Evolutionary conservation across 2,888 invertebrate species (phyloP), one percentile per base, ranked within the genome.

Genomic region (Eurytoma adleriae): DNA sequence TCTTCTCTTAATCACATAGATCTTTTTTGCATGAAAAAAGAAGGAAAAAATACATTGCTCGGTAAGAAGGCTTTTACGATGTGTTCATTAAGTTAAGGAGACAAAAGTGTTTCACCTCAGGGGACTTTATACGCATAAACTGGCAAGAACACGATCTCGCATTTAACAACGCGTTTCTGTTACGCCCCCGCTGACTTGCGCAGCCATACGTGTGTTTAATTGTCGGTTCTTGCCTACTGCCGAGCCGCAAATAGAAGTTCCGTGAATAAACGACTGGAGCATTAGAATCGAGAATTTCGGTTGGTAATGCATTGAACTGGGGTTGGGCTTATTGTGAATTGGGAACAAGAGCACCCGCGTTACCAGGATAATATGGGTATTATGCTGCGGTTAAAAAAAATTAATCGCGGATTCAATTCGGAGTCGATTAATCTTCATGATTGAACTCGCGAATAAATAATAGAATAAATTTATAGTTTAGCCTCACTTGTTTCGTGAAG

Each of bases 141-240:
- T 5, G 66, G 59, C 61, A 76, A 79, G 78, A 82, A 80, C 78
- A 80, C 73, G 76, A 83, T 82, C 75, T 78, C 70, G 78, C 80
- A 80, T 83, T 82, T 83, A 83, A 82, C 80, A 83, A 74, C 78
- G 82, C 70, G 70, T 82, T 82, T 52, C 71, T 40, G 73, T 54
- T 78, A 71, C 77, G 80, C 80, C 79, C 82, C 56, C 73, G 50
- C 77, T 82, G 83, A 83, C 83, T 83, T 71, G 74, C 76, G 70
- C 82, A 82, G 79, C 67, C 81, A 79, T 81, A 81, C 82, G 82
- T 83, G 81, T 79, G 81, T 82, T 81, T 83, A 83, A 83, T 83
- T 82, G 83, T 83, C 82, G 78, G 77, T 82, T 83, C 79, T 82
- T 83, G 82, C 64, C 73, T 24, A 40, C 40, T 12, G 56, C 71